A percentile compares a stretch with the other conserved stretches of the same genome.
These are phyloP conservation scores for Trachelus stipa DNA, from an alignment of 2,888 invertebrate genomes.

Conservation along the genomic window DNA sequence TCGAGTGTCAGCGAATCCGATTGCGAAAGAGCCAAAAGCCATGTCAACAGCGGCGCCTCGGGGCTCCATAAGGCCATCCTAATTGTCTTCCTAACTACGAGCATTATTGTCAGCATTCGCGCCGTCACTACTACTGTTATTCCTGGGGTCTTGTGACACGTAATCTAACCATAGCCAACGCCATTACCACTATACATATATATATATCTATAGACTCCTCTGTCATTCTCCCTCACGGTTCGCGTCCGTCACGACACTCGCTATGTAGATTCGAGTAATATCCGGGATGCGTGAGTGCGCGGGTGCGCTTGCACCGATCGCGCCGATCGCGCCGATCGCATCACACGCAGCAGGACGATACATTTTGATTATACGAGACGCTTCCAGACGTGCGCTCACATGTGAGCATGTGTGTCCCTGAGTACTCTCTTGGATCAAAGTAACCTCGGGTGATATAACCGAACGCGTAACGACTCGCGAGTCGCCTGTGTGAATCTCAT, in stretches of 20 bases:
- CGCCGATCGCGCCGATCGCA: neutral
- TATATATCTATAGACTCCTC: no score
- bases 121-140: no score
- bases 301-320: no score
- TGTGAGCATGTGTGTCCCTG: neutral
- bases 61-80: neutral
- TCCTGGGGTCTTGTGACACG: no score
- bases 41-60: neutral
- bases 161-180: no score
- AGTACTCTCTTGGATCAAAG: neutral
- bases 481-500: constrained; percentile 60
- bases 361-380: neutral
- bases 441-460: constrained; percentile 42
- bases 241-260: neutral
- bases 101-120: no score
- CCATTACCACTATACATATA: no score
- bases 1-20: neutral
- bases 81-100: neutral
- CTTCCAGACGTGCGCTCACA: neutral
- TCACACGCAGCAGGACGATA: neutral
- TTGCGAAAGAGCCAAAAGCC: constrained; percentile 1
- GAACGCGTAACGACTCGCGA: constrained; percentile 54
- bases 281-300: neutral
- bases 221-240: neutral
- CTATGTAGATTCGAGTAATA: neutral